phyloP scores from a whole-genome alignment of 2,888 invertebrate genomes.

The Hypomecis atomaria region DNA sequence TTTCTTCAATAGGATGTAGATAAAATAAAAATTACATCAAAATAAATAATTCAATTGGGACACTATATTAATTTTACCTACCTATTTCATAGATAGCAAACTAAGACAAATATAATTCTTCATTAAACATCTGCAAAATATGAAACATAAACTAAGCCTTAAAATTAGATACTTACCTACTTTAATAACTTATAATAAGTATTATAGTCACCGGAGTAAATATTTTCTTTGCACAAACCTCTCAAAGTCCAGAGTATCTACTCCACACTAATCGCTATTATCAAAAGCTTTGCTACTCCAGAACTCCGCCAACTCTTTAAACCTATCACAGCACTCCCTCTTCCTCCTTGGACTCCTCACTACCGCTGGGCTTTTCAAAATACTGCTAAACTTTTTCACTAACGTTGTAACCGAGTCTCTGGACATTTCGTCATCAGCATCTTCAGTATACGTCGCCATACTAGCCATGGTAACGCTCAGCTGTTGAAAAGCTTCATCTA shows the following conservation, averaged over 20 bases:
- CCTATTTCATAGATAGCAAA: no score
- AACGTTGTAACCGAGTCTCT: constrained; percentile 70
- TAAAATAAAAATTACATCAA: no score
- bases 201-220: no score
- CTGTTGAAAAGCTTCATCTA: constrained; percentile 73
- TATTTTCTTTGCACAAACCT: no score
- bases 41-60: no score
- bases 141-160: no score
- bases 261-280: constrained; percentile 21
- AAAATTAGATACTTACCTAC: background rate
- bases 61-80: no score
- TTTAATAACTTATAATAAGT: constrained; percentile 3
- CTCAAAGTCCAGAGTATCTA: constrained; percentile 21
- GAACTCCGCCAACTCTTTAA: constrained; percentile 71
- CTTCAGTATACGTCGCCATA: constrained; percentile 50
- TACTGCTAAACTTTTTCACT: constrained; percentile 68
- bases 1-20: no score
- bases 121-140: no score
- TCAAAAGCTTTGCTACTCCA: constrained; percentile 63
- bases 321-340: constrained; percentile 64
- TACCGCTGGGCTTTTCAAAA: constrained; percentile 60
- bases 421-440: constrained; percentile 50
- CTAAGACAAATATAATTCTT: no score
- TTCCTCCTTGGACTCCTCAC: constrained; percentile 62
- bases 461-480: constrained; percentile 63